phyloP scores from a whole-genome alignment of 64 coral and sea anemone genomes.

The Stichodactyla mertensii region DNA sequence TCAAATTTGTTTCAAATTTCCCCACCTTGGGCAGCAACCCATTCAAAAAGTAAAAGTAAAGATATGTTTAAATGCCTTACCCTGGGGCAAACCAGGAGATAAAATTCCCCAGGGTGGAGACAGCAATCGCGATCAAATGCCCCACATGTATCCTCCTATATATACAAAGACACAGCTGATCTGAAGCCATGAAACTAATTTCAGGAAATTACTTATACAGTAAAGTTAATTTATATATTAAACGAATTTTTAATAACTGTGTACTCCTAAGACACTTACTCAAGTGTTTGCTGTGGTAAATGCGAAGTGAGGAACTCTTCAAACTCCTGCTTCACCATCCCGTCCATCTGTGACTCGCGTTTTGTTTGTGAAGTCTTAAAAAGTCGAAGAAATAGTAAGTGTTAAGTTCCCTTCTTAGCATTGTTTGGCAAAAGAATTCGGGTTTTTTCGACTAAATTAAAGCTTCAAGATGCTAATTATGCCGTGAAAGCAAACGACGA shows the following conservation, averaged over 20 bases:
- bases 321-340: slow-evolving; percentile 8
- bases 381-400: not conserved
- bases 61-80: no score
- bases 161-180: no score
- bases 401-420: not conserved
- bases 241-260: no score
- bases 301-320: not conserved
- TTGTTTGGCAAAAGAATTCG: not conserved
- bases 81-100: no score
- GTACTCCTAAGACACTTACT: not conserved
- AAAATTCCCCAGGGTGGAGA: no score
- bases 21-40: no score
- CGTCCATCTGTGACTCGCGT: not conserved
- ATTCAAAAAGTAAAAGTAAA: no score
- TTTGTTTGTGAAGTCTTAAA: not conserved
- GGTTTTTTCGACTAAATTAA: not conserved
- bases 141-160: no score
- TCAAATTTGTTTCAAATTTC: no score
- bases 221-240: not conserved
- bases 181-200: no score
- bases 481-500: not conserved
- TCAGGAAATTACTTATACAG: no score
- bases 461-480: not conserved
- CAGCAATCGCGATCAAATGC: no score
- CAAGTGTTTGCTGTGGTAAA: slow-evolving; percentile 3